Conservation (phyloP, 2,113 vertebrate species). For the Numida meleagris region DNA sequence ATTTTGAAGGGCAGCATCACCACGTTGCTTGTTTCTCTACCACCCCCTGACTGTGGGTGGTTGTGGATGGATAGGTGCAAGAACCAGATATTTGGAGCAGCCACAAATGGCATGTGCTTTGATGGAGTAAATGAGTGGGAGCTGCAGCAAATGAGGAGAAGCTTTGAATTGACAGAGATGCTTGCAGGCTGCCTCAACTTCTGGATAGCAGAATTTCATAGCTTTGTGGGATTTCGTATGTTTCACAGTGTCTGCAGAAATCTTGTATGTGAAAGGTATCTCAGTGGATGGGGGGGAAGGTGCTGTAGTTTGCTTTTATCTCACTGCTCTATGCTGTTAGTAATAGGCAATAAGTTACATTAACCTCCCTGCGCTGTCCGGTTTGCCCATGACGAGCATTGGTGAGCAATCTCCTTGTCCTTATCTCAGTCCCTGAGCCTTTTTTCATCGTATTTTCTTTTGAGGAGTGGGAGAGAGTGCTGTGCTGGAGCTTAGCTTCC, state of each 20-base stretch:
- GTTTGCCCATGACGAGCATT: no score
- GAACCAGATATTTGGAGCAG: neutral
- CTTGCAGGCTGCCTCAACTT: neutral
- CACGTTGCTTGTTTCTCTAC: neutral
- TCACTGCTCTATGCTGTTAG: no score
- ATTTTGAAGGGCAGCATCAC: neutral
- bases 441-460: neutral
- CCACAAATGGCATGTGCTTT: neutral
- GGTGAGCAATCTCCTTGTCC: no score
- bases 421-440: no score
- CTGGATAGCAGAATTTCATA: neutral
- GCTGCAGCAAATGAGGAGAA: neutral
- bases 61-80: neutral
- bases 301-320: no score
- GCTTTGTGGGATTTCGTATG: neutral
- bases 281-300: no score
- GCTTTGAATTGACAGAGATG: neutral
- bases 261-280: neutral
- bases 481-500: neutral
- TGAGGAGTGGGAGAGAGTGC: neutral
- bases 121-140: neutral
- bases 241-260: neutral
- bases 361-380: no score
- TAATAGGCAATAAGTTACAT: no score
- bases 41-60: neutral